These are phyloP conservation scores for Urophycis tenuis DNA, from an alignment of 2,797 vertebrate species.

Conservation along the genomic window DNA sequence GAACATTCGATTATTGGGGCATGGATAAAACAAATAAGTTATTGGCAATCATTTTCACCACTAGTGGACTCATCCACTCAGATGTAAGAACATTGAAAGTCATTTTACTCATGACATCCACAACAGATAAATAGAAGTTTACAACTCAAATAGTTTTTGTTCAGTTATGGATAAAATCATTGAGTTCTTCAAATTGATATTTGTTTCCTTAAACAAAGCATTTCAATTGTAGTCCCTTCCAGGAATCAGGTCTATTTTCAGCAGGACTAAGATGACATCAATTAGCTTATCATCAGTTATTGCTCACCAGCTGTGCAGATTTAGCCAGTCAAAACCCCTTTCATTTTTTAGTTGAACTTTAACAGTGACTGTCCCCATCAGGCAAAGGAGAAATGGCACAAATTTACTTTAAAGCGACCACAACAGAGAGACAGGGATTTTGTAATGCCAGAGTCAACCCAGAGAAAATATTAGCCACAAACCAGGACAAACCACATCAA, in stretches of 20 bases:
- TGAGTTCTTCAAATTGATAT: background rate
- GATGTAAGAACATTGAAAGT: background rate
- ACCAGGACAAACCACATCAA: constrained; percentile 15
- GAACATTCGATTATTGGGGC: background rate
- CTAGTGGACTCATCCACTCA: background rate
- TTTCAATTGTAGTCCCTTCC: background rate
- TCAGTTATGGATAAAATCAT: background rate
- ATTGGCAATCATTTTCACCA: background rate
- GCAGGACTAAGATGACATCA: background rate
- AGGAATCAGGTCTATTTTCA: background rate
- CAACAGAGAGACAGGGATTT: background rate
- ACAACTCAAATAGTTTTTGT: background rate
- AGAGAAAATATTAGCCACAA: constrained; percentile 1
- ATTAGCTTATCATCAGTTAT: background rate
- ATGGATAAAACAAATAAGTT: background rate
- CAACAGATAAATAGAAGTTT: background rate
- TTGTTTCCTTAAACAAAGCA: background rate
- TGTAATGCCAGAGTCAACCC: background rate
- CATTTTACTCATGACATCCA: background rate
- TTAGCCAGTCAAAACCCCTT: background rate
- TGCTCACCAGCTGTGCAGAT: background rate
- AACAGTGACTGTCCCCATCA: background rate
- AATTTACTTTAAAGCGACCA: background rate
- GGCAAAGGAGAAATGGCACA: background rate
- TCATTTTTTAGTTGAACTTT: background rate